Conservation (phyloP, 2,888 invertebrate genomes). For the Podabrus alpinus region DNA sequence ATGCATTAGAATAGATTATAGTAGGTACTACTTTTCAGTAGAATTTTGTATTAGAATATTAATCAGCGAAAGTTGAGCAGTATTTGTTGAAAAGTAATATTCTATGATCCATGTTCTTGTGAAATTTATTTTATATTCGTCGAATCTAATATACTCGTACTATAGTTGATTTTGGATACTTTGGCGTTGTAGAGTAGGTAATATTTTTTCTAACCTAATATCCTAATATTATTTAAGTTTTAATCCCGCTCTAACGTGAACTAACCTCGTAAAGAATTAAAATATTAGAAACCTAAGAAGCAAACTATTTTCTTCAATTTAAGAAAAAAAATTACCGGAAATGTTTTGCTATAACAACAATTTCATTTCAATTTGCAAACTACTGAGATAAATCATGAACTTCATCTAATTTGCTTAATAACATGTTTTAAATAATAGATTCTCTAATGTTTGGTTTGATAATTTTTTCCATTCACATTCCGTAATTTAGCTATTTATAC, state of each 20-base stretch:
- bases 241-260: too few relatives aligned
- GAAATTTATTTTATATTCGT: neutral
- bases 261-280: neutral
- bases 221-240: too few relatives aligned
- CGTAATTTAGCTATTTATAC: neutral
- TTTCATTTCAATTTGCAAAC: too few relatives aligned
- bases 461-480: neutral
- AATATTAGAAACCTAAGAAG: neutral
- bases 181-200: too few relatives aligned
- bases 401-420: too few relatives aligned
- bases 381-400: too few relatives aligned
- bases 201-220: too few relatives aligned
- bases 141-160: neutral
- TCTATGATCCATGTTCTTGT: neutral
- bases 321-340: neutral
- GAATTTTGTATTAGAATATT: neutral
- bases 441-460: neutral
- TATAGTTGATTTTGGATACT: neutral
- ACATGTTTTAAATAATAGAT: neutral
- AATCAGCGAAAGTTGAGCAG: neutral
- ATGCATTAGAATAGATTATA: neutral
- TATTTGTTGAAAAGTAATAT: neutral
- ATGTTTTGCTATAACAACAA: neutral
- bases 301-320: neutral
- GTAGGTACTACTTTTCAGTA: neutral